Base-by-base conservation (phyloP, 30 jellyfish, hydroid and myxozoan genomes). In the Morbakka virulenta region DNA sequence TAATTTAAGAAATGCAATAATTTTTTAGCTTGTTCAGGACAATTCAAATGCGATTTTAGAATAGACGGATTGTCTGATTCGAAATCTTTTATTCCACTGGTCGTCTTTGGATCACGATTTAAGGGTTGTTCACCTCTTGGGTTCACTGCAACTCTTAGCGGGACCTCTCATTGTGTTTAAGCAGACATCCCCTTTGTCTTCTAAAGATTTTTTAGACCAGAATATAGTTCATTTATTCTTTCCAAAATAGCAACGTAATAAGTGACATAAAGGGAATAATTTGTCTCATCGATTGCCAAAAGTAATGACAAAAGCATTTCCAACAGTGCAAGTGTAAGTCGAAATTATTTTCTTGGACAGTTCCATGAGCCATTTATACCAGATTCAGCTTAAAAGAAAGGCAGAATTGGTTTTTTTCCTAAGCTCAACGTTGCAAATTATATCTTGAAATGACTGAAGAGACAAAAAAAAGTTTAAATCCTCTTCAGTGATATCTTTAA, bases 1-100 rank as follows among this genome's bases (percentile, higher is more conserved):
- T 28, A 67, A 32, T 6, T 28, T 67, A 13, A 67, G 74, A 29
- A 67, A 67, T 17, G 48, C 28, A 34, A 32, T 34, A 13, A 67
- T 67, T 29, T 67, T 67, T 67, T 67, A 12, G 80, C 71, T 32
- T 67, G 80, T n/a, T 67, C 80, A 4, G 80, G 68, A 4, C 80
- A 28, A 67, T 67, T 67, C 12, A 67, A 67, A 32, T 65, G 33
- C 81, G 35, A 69, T 34, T 35, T 73, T 64, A 73, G 32, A 21
- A 73, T 50, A 21, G 35, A 73, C 6, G 75, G 3, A 31, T 63
- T 73, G 36, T 32, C 73, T 28, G 80, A 67, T 4, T 65, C 80
- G 25, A 67, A 67, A 33, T 29, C 2, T n/a, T 67, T 67, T 67
- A 67, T 67, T 9, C 80, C 80, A 28, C 82, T 67, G 2, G 71